Conservation (phyloP, 2,797 vertebrate species). For the Halcyon chelicuti region DNA sequence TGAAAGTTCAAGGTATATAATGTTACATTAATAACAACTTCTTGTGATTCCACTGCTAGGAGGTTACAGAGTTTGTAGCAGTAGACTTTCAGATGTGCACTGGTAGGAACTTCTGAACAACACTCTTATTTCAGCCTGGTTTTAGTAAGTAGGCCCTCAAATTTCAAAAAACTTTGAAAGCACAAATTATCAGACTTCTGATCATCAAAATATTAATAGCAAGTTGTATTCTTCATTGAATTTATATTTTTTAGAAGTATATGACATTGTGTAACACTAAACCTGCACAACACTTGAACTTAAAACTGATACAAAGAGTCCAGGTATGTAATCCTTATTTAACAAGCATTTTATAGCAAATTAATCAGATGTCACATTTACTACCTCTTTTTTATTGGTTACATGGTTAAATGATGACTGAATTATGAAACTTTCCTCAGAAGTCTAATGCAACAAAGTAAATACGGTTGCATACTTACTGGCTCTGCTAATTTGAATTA, state of each 20-base stretch:
- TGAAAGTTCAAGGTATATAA: background rate
- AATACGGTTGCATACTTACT: constrained; percentile 53
- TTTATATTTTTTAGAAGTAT: background rate
- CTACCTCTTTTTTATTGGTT: no score
- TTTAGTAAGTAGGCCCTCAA: background rate
- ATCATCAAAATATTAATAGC: background rate
- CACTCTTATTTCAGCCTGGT: background rate
- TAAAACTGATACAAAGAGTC: constrained; percentile 28
- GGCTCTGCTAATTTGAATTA: constrained; percentile 73
- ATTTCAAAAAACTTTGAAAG: background rate
- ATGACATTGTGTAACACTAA: background rate
- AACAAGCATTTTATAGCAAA: background rate
- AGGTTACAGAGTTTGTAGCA: background rate
- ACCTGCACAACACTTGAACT: background rate
- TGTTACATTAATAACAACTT: background rate
- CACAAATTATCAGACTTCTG: background rate
- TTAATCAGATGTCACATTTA: no score
- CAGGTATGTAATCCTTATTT: constrained; percentile 70
- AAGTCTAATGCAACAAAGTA: background rate
- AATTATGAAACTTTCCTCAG: no score
- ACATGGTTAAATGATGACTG: no score
- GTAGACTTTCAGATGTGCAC: background rate
- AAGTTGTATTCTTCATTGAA: background rate
- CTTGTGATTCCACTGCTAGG: background rate
- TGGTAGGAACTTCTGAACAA: background rate